phyloP scores from a whole-genome alignment of 35 echinoderm and acorn worm genomes.

The Stichopus chloronotus region DNA sequence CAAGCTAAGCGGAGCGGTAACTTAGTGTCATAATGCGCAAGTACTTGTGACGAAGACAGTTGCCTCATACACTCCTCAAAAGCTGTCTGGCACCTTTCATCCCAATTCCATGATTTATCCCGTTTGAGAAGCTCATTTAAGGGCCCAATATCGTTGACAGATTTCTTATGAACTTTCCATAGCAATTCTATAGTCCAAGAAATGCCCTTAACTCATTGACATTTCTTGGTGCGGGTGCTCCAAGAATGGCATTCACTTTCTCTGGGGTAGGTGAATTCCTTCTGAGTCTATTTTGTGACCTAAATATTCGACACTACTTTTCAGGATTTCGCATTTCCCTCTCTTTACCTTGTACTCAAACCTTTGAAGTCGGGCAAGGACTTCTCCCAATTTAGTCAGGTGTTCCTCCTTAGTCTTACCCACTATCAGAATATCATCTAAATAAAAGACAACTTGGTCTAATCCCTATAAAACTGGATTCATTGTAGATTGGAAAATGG shows the following conservation, averaged over 20 bases:
- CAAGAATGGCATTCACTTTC: slow-evolving; percentile 59
- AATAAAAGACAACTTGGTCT: background rate
- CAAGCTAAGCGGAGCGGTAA: slow-evolving; percentile 46
- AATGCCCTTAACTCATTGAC: slow-evolving; percentile 57
- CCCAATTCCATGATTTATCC: slow-evolving; percentile 49
- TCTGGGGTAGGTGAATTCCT: slow-evolving; percentile 50
- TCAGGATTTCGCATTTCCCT: slow-evolving; percentile 37
- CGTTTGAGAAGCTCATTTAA: slow-evolving; percentile 17
- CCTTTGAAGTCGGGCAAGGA: slow-evolving; percentile 11
- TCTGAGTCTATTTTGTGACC: slow-evolving; percentile 61
- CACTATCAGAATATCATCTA: slow-evolving; percentile 70
- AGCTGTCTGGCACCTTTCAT: slow-evolving; percentile 1
- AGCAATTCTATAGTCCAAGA: slow-evolving; percentile 64
- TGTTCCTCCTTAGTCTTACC: slow-evolving; percentile 38
- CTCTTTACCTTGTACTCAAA: slow-evolving; percentile 14
- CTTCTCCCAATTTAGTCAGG: slow-evolving; percentile 5
- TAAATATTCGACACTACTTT: slow-evolving; percentile 37
- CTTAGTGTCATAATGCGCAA: slow-evolving; percentile 64
- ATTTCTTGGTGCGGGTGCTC: slow-evolving; percentile 61
- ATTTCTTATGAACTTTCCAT: slow-evolving; percentile 53
- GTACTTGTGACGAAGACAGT: slow-evolving; percentile 51
- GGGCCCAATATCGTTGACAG: slow-evolving; percentile 35
- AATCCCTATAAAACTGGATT: slow-evolving; percentile 48
- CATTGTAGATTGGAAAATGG: slow-evolving; percentile 58
- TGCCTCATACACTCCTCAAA: slow-evolving; percentile 60